Evolutionary conservation across 2,113 vertebrate species (phyloP).

Genomic region (Pontoporia blainvillei): DNA sequence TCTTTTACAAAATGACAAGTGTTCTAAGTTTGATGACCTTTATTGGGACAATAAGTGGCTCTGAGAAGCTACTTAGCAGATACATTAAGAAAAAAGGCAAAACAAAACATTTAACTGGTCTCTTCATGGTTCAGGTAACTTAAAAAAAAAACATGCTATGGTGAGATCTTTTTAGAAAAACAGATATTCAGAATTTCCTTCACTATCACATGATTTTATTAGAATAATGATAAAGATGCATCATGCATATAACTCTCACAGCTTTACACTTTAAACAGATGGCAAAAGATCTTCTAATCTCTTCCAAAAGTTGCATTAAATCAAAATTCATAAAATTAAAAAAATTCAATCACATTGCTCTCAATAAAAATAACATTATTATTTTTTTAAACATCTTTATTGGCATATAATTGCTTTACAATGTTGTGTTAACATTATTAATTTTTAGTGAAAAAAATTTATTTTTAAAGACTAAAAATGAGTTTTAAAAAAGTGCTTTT

Average conservation of each 20-base stretch:
- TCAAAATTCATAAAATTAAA: constrained; percentile 16
- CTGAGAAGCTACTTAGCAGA: not conserved
- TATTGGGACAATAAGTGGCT: not conserved
- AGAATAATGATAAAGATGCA: not conserved
- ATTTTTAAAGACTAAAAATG: not conserved
- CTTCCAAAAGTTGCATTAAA: not conserved
- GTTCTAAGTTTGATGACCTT: not conserved
- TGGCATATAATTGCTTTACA: too few relatives aligned
- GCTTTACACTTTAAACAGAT: constrained; percentile 9
- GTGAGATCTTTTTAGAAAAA: not conserved
- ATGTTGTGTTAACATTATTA: not conserved
- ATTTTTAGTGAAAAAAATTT: not conserved
- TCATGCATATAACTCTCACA: not conserved
- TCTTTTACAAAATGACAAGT: not conserved
- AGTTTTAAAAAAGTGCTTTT: not conserved
- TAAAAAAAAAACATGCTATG: not conserved
- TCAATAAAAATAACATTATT: constrained; percentile 30
- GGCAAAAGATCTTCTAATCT: not conserved
- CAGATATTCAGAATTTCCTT: not conserved
- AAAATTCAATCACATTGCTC: not conserved
- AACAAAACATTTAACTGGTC: not conserved
- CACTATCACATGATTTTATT: not conserved
- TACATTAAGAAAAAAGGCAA: not conserved
- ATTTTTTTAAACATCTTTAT: not conserved
- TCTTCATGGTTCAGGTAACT: not conserved